Evolutionary conservation across 2,888 invertebrate species (phyloP).

Genomic region (Pyrgus malvae): DNA sequence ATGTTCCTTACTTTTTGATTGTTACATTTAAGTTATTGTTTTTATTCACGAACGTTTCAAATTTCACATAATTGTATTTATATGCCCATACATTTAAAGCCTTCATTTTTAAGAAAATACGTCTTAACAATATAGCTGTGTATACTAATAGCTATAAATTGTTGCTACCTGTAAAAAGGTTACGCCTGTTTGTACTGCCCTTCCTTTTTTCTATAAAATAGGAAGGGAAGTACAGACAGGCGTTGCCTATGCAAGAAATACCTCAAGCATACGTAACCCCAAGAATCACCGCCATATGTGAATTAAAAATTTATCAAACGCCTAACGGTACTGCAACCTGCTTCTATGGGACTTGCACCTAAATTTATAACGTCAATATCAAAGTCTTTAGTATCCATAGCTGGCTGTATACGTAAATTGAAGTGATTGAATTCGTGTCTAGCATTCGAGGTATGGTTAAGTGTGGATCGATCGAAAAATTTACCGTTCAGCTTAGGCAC

Average conservation of each 20-base stretch:
- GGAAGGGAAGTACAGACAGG: too few species aligned
- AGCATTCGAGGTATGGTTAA: conserved; percentile 35
- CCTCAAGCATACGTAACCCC: conserved; percentile 30
- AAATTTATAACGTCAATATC: conserved; percentile 32
- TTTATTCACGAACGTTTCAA: too few species aligned
- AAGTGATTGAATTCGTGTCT: conserved; percentile 28
- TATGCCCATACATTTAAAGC: too few species aligned
- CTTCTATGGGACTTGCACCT: conserved; percentile 30
- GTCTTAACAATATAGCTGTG: too few species aligned
- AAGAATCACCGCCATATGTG: conserved; percentile 56
- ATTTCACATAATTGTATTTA: too few species aligned
- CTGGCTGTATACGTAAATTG: conserved; percentile 20
- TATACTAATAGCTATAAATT: too few species aligned
- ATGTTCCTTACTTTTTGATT: too few species aligned
- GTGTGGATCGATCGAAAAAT: conserved; percentile 31
- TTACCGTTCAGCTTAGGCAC: conserved; percentile 29
- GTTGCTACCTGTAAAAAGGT: background rate
- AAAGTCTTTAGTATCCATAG: conserved; percentile 31
- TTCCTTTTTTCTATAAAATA: conserved; percentile 21
- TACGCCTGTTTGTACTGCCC: background rate
- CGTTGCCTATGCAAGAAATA: too few species aligned
- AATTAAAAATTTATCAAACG: conserved; percentile 73
- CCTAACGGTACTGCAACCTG: conserved; percentile 39
- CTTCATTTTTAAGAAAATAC: too few species aligned
- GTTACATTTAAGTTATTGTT: too few species aligned